Conservation (phyloP, 2,888 invertebrate species). For the Dolichomitus sp. region DNA sequence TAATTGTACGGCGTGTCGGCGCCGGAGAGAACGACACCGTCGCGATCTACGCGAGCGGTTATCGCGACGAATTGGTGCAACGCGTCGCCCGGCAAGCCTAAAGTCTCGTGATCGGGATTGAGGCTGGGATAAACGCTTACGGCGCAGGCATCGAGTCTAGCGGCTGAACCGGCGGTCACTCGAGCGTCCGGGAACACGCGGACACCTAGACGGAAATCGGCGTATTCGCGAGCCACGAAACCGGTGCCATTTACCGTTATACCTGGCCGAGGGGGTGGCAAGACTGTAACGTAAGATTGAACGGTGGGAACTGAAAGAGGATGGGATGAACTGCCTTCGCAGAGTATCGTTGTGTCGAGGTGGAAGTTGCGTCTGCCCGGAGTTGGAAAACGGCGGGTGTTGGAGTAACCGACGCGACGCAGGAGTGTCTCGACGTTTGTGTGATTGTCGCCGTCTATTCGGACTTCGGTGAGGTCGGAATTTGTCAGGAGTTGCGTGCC, state of each 20-base stretch:
- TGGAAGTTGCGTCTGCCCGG: constrained; percentile 96
- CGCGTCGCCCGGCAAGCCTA: constrained; percentile 91
- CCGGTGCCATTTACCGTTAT: constrained; percentile 94
- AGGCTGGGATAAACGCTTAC: constrained; percentile 97
- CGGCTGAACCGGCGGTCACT: constrained; percentile 89
- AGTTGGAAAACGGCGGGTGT: constrained; percentile 97
- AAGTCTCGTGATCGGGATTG: constrained; percentile 97
- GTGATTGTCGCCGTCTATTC: constrained; percentile 96
- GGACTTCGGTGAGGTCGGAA: constrained; percentile 94
- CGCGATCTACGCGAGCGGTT: constrained; percentile 95
- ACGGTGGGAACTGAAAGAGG: constrained; percentile 92
- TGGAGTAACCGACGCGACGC: constrained; percentile 96
- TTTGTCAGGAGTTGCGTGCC: constrained; percentile 93
- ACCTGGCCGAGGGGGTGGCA: constrained; percentile 94
- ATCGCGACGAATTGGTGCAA: constrained; percentile 91
- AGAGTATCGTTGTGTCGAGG: constrained; percentile 92
- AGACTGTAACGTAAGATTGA: constrained; percentile 95
- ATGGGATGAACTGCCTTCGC: constrained; percentile 92
- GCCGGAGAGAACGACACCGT: constrained; percentile 94
- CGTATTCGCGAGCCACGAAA: constrained; percentile 94
- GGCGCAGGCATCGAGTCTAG: constrained; percentile 96
- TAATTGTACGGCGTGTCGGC: constrained; percentile 93
- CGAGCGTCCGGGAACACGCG: constrained; percentile 95
- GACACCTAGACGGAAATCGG: constrained; percentile 95
- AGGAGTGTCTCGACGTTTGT: constrained; percentile 95